Evolutionary conservation across 2,113 vertebrate genomes (phyloP).

Genomic region (Bolborhynchus lineola): DNA sequence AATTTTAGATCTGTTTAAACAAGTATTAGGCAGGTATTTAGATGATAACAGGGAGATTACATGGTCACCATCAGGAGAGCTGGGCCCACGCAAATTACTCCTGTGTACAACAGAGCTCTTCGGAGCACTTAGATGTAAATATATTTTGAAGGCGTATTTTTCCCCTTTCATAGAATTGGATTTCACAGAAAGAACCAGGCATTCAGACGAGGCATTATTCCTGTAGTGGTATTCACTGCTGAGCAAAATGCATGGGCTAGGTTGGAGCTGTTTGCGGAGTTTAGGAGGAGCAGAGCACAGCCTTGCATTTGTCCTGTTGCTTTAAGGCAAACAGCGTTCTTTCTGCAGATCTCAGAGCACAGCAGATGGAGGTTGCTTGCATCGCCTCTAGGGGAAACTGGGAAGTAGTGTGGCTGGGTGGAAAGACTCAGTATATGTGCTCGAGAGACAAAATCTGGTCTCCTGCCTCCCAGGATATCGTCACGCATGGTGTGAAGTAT

Average conservation of each 20-base stretch:
- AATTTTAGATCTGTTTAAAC: background rate
- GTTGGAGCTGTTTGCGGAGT: background rate
- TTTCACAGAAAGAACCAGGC: background rate
- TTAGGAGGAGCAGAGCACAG: background rate
- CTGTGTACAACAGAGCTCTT: background rate
- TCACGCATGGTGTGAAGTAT: fast-evolving
- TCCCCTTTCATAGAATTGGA: background rate
- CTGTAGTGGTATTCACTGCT: background rate
- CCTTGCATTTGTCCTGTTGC: background rate
- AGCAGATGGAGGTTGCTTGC: background rate
- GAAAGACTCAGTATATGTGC: background rate
- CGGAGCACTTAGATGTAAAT: background rate
- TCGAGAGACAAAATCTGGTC: background rate
- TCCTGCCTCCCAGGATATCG: background rate
- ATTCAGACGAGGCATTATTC: background rate
- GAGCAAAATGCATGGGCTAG: background rate
- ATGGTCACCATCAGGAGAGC: background rate
- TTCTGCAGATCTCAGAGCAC: background rate
- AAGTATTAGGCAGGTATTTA: background rate
- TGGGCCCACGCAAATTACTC: background rate
- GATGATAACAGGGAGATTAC: background rate
- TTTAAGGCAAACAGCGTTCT: fast-evolving
- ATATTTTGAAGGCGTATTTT: background rate
- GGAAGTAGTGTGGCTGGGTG: background rate
- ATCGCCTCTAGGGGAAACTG: background rate